Evolutionary conservation across 2,888 invertebrate genomes (phyloP).

Genomic region (Drosophila nigricruria): DNA sequence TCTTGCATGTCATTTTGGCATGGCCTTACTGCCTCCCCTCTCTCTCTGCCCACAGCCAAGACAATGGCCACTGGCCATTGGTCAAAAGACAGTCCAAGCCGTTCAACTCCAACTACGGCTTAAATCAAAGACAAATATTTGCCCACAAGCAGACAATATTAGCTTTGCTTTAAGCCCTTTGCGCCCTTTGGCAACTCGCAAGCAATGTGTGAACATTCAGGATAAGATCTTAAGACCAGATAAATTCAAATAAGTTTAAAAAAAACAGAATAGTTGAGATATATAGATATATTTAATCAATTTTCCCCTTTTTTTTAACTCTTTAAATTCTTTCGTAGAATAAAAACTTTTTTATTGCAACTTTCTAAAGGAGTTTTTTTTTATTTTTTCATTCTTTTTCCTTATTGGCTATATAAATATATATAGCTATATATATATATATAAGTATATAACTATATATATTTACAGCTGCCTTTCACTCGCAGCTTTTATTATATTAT

Average conservation of each 20-base stretch:
- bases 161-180: slow-evolving; percentile 30
- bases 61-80: slow-evolving; percentile 58
- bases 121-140: slow-evolving; percentile 82
- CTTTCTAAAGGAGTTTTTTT: slow-evolving; percentile 7
- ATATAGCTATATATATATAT: background rate
- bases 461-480: slow-evolving; percentile 33
- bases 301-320: background rate
- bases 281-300: too few species aligned
- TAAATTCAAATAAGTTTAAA: too few species aligned
- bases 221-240: slow-evolving; percentile 5
- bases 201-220: slow-evolving; percentile 37
- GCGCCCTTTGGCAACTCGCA: background rate
- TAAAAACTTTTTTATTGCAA: background rate
- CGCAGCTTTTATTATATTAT: slow-evolving; percentile 30
- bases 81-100: slow-evolving; percentile 37
- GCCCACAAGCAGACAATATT: slow-evolving; percentile 54
- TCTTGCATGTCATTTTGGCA: slow-evolving; percentile 65
- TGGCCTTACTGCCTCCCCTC: slow-evolving; percentile 18
- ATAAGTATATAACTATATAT: background rate
- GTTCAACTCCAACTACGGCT: slow-evolving; percentile 61
- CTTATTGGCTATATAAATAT: slow-evolving; percentile 5
- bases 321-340: background rate
- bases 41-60: slow-evolving; percentile 15
- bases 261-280: too few species aligned
- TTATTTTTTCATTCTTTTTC: background rate